These are phyloP conservation scores for Argya squamiceps DNA, from an alignment of 2,797 vertebrate species.

Conservation along the genomic window DNA sequence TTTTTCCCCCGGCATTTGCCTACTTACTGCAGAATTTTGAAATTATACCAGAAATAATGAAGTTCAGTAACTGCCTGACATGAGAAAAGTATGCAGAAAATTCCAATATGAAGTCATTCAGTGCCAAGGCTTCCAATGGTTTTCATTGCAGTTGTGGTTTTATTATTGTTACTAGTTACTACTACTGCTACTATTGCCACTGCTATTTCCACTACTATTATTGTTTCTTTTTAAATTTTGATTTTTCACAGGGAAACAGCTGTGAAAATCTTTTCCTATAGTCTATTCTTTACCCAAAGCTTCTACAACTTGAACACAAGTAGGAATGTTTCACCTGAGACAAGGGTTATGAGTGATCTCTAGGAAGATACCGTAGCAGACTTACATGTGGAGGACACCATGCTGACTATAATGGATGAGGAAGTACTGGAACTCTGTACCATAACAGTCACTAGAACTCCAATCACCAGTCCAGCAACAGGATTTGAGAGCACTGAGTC, in stretches of 20 bases:
- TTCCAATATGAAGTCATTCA: not conserved
- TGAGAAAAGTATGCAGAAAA: not conserved
- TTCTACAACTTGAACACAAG: not conserved
- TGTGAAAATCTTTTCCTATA: not conserved
- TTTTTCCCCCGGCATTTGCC: not conserved
- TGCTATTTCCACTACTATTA: not conserved
- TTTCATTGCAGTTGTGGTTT: not conserved
- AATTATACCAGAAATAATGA: not conserved
- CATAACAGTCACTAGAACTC: constrained; percentile 93
- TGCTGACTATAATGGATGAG: constrained; percentile 96
- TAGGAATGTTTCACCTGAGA: not conserved
- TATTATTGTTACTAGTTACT: not conserved
- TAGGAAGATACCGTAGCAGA: not conserved
- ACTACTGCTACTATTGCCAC: not conserved
- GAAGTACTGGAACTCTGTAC: constrained; percentile 98
- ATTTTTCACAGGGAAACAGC: not conserved
- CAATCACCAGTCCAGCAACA: constrained; percentile 92
- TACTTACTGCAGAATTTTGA: not conserved
- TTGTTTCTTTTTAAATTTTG: not conserved
- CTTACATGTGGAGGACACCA: constrained; percentile 96
- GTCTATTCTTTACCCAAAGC: not conserved
- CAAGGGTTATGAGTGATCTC: not conserved
- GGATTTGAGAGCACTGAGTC: constrained; percentile 91
- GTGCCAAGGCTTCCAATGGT: not conserved
- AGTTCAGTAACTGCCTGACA: not conserved